Evolutionary conservation across 2,113 vertebrate genomes (phyloP).

Genomic region (Artemisiospiza belli): DNA sequence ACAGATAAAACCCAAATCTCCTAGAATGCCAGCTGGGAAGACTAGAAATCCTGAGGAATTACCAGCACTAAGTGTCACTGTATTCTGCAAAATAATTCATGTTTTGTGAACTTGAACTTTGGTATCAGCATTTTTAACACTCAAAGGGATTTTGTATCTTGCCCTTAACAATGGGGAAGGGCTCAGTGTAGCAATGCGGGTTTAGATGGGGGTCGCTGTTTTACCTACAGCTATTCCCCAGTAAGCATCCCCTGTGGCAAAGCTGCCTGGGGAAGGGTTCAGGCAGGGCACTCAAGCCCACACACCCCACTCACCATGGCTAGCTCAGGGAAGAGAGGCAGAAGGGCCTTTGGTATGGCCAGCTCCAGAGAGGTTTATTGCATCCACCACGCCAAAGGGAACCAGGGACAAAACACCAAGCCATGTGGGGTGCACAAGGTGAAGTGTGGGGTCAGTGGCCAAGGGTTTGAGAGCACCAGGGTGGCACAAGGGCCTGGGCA

Average conservation of each 20-base stretch:
- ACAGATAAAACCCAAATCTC: background rate
- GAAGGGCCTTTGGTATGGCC: background rate
- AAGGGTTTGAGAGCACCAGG: background rate
- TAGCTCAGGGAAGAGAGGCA: background rate
- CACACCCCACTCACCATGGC: background rate
- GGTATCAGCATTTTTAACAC: background rate
- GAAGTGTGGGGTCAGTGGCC: background rate
- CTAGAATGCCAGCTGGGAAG: background rate
- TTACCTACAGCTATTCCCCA: background rate
- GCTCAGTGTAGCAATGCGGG: background rate
- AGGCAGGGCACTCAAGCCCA: background rate
- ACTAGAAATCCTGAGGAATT: background rate
- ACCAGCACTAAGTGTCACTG: background rate
- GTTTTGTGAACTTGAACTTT: background rate
- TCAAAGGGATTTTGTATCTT: background rate
- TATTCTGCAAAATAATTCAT: background rate
- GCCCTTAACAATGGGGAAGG: rapidly evolving
- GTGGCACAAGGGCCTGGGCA: background rate
- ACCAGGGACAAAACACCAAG: background rate
- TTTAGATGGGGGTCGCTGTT: background rate
- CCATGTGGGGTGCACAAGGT: background rate
- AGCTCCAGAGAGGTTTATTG: background rate
- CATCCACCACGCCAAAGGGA: background rate
- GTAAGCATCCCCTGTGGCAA: background rate
- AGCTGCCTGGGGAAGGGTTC: background rate